Evolutionary conservation across 2,113 vertebrate genomes (phyloP).

Genomic region (Macroglossus sobrinus): DNA sequence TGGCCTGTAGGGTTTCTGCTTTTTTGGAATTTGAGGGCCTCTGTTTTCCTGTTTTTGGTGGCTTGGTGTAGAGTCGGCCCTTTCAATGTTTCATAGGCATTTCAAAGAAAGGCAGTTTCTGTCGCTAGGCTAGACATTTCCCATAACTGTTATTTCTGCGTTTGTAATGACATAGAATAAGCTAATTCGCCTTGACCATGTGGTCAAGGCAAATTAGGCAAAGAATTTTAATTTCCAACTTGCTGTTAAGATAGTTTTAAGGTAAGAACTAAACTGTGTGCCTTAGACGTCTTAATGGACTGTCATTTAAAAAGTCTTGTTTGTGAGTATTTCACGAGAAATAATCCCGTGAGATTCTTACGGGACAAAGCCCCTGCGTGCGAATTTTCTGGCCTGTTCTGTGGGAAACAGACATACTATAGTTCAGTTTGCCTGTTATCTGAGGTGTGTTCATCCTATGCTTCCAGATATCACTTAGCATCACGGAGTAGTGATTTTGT

Average conservation of each 20-base stretch:
- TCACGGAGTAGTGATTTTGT: rapidly evolving
- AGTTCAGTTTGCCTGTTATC: no score
- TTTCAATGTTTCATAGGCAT: not conserved
- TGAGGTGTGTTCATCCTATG: not conserved
- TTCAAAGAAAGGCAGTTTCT: not conserved
- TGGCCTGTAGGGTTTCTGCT: not conserved
- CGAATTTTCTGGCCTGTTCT: not conserved
- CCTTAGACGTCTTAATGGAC: not conserved
- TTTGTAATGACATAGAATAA: not conserved
- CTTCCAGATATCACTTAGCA: rapidly evolving
- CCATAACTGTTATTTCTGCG: not conserved
- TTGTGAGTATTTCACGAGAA: no score
- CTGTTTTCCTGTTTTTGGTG: not conserved
- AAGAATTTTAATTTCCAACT: not conserved
- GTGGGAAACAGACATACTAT: not conserved
- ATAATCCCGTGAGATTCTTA: no score
- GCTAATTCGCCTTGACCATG: not conserved
- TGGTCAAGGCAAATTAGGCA: not conserved
- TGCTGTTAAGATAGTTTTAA: not conserved
- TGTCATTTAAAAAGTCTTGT: not conserved
- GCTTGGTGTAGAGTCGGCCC: not conserved
- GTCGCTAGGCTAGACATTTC: not conserved
- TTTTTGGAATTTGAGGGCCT: not conserved
- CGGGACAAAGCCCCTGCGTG: rapidly evolving
- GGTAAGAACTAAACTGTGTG: not conserved